These are phyloP conservation scores for Aphidius gifuensis DNA, from an alignment of 1,140 invertebrate genomes.

Conservation along the genomic window DNA sequence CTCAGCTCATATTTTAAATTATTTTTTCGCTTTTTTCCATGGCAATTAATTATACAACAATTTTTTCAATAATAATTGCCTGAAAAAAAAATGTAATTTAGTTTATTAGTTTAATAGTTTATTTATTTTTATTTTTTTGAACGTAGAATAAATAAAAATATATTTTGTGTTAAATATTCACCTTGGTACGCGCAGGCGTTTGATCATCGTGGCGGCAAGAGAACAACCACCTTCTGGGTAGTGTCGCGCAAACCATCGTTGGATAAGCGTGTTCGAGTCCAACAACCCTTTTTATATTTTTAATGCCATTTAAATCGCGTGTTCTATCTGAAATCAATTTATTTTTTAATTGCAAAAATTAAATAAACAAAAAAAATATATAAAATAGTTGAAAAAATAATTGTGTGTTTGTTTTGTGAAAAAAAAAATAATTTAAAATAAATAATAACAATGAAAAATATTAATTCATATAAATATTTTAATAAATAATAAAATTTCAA, in stretches of 20 bases:
- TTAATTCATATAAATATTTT: too few species aligned
- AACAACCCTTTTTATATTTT: neutral
- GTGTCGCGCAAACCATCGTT: conserved; percentile 48
- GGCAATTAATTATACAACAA: neutral
- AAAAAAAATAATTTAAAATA: too few species aligned
- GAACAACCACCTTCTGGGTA: conserved; percentile 38
- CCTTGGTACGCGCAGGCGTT: conserved; percentile 39
- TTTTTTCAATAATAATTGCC: neutral
- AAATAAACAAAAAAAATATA: too few species aligned
- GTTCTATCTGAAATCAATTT: neutral
- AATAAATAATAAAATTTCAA: too few species aligned
- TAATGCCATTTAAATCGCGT: neutral
- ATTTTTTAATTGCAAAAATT: too few species aligned
- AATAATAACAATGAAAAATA: too few species aligned
- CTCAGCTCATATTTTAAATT: neutral
- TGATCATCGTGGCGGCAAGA: conserved; percentile 38
- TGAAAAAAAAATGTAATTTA: conserved; percentile 10
- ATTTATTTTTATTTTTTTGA: too few species aligned
- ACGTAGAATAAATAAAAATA: too few species aligned
- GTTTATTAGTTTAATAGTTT: too few species aligned
- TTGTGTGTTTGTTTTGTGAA: too few species aligned
- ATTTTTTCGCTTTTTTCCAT: neutral
- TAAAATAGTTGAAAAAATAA: too few species aligned
- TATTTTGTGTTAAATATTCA: too few species aligned
- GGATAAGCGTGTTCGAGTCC: conserved; percentile 33